These are phyloP conservation scores for Campoplex nolae DNA, from an alignment of 2,888 invertebrate species.

Conservation along the genomic window DNA sequence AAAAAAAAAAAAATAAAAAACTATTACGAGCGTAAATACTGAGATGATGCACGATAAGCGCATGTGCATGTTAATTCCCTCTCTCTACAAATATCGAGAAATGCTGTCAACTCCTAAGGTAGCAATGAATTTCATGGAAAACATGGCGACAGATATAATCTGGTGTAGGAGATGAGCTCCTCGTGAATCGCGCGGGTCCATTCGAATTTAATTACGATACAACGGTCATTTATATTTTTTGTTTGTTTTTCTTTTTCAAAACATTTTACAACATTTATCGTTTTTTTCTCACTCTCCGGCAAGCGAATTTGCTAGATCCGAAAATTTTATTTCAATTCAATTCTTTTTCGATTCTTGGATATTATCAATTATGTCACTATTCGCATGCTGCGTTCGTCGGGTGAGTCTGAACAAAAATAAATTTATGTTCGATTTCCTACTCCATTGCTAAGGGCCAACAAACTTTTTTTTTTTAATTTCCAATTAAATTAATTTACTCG, in stretches of 20 bases:
- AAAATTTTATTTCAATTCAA: background rate
- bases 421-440: background rate
- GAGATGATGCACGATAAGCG: constrained; percentile 5
- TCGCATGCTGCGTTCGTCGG: constrained; percentile 81
- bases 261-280: background rate
- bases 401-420: constrained; percentile 74
- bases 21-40: background rate
- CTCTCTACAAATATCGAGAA: constrained; percentile 9
- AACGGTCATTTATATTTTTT: background rate
- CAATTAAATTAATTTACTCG: background rate
- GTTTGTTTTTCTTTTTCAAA: background rate
- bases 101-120: background rate
- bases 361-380: constrained; percentile 75
- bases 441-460: background rate
- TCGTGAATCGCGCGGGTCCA: background rate
- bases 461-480: background rate
- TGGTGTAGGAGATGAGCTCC: background rate
- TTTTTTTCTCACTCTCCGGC: background rate
- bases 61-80: constrained; percentile 26
- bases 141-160: background rate
- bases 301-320: background rate
- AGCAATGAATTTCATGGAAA: constrained; percentile 1
- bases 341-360: background rate
- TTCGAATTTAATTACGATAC: background rate
- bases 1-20: background rate